A percentile compares a stretch with the other conserved stretches of the same genome.
Evolutionary conservation across 2,797 vertebrate genomes (phyloP).

Genomic region (Hydrocynus forskahlii): DNA sequence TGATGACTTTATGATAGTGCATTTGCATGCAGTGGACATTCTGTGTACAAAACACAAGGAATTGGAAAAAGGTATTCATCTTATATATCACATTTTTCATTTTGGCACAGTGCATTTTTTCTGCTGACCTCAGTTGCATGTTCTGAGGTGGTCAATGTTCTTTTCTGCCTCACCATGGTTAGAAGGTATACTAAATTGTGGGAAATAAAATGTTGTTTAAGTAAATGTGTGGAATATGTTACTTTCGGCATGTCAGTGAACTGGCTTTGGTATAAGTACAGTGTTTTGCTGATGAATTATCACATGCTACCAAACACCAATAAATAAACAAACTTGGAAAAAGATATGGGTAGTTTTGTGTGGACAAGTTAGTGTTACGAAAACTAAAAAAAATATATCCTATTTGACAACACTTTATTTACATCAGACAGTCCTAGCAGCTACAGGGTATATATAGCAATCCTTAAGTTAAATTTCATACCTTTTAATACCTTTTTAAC

Average conservation of each 20-base stretch:
- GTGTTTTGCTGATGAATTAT: no score
- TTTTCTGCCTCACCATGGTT: conserved; percentile 13
- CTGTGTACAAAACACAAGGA: background rate
- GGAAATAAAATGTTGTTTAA: conserved; percentile 25
- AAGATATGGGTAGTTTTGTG: no score
- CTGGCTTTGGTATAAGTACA: background rate
- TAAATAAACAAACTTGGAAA: no score
- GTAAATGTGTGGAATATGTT: background rate
- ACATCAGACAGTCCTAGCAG: no score
- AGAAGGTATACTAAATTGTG: conserved; percentile 23
- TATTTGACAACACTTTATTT: no score
- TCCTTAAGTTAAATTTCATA: no score
- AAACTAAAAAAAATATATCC: no score
- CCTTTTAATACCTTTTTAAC: no score
- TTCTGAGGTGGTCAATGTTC: conserved; percentile 10
- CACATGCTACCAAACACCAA: no score
- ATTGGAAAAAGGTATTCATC: conserved; percentile 4
- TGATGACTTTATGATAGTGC: conserved; percentile 27
- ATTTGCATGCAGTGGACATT: conserved; percentile 28
- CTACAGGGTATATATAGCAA: no score
- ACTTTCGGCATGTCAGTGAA: background rate
- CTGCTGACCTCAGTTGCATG: background rate
- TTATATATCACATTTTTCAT: background rate
- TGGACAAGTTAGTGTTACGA: no score
- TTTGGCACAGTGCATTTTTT: conserved; percentile 3